Evolutionary conservation across 2,888 invertebrate genomes (phyloP).

Genomic region (Eugnorisma glareosa): DNA sequence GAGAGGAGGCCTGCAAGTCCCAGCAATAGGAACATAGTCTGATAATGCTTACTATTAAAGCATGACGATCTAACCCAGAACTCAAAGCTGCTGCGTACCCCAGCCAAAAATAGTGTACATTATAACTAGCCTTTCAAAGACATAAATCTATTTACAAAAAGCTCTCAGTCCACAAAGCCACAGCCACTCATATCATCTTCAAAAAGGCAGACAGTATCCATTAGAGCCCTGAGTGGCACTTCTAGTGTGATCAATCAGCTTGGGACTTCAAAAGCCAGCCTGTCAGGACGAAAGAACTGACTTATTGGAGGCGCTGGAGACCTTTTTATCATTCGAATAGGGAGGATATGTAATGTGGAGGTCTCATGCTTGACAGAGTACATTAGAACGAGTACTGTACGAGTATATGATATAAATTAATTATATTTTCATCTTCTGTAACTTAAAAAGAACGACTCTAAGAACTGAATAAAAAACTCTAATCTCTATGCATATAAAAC

Average conservation of each 20-base stretch:
- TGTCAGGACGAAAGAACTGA: slow-evolving; percentile 45
- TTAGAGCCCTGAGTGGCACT: slow-evolving; percentile 48
- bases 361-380: background rate
- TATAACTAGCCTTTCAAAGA: slow-evolving; percentile 1
- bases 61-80: background rate
- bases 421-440: too few relatives aligned
- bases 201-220: slow-evolving; percentile 28
- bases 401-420: too few relatives aligned
- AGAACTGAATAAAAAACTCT: too few relatives aligned
- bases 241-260: slow-evolving; percentile 47
- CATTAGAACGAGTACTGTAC: background rate
- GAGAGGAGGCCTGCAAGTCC: background rate
- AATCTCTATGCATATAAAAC: too few relatives aligned
- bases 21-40: background rate
- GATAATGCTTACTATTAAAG: background rate
- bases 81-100: background rate
- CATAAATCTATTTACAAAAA: slow-evolving; percentile 25
- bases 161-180: slow-evolving; percentile 8
- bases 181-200: slow-evolving; percentile 22
- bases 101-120: background rate
- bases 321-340: slow-evolving; percentile 35
- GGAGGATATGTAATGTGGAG: background rate
- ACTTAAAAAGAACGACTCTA: too few relatives aligned
- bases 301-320: slow-evolving; percentile 43
- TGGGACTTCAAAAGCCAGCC: slow-evolving; percentile 33